Base-by-base conservation (phyloP, 2,888 invertebrate species). In the Tethea ocularis region DNA sequence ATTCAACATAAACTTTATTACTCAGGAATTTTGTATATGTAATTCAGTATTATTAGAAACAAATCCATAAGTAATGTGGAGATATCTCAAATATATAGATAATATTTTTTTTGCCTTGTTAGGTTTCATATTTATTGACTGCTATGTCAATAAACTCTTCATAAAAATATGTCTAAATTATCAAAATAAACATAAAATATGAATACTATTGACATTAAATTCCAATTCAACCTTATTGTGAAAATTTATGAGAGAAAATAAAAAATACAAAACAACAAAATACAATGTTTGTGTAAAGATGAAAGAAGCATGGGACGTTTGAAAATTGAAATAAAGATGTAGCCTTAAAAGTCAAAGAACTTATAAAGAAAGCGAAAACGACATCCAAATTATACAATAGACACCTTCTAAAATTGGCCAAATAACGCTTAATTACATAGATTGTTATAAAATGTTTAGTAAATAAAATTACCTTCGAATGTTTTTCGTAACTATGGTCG, bases 381-480 rank as follows among this genome's bases (percentile, higher is more conserved):
- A 59, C 66, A 66, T 64, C 64, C 58, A 61, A 59, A 63, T 67
- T 71, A 70, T 72, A 74, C 71, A 71, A 71, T 66, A 67, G 65
- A 68, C 69, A 68, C 69, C 66, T 69, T 61, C 58, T 64, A 62
- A 64, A 64, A 61, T 65, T 75, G 62, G 13, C 2, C 1, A 56
- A 62, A 64, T 69, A 68, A 60, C 62, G 52, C 62, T 57, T 66
- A 69, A 75, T 75, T 70, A 67, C n/a, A n/a, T n/a, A n/a, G n/a
- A n/a, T n/a, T n/a, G 59, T 57, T 6, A 52, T 58, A 38, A 57
- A 62, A 38, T 38, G 5, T 38, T 38, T n/a, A 38, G 5, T 38
- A 4, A 38, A 36, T 15, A 36, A n/a, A 36, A 36, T 36, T 36
- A 11, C 2, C 8, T 2, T 10, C 29, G 8, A 26, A 26, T 26